phyloP scores from a whole-genome alignment of 2,797 vertebrate genomes.

The Cuculus canorus region DNA sequence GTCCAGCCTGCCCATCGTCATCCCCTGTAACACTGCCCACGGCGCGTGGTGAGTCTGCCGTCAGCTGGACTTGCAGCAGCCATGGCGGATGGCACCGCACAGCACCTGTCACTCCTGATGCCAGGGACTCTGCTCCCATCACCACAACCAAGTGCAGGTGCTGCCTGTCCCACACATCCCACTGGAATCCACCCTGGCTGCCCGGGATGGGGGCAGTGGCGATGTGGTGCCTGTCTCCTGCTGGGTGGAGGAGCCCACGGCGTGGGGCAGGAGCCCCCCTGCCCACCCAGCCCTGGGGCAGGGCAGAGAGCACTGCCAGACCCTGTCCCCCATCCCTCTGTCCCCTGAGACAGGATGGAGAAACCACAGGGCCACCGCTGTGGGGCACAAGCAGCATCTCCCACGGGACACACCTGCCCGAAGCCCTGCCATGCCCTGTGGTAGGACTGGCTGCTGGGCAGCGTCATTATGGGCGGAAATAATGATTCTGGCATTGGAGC shows the following conservation, averaged over 20 bases:
- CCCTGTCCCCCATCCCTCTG: not conserved
- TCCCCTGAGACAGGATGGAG: no score
- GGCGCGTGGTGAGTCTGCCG: fast-evolving
- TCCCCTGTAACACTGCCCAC: not conserved
- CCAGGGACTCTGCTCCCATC: not conserved
- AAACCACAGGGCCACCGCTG: no score
- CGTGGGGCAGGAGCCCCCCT: not conserved
- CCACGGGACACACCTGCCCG: no score
- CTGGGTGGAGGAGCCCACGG: not conserved
- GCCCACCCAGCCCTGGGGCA: no score
- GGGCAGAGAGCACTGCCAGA: no score
- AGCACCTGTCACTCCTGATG: fast-evolving
- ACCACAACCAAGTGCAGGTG: fast-evolving
- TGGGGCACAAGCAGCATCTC: no score
- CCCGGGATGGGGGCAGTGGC: no score
- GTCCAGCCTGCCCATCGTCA: fast-evolving
- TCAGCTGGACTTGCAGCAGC: no score
- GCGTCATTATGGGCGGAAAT: fast-evolving
- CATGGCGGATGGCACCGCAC: fast-evolving
- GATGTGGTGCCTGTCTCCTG: no score
- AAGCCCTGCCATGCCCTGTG: no score
- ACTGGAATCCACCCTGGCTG: not conserved
- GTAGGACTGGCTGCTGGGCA: not conserved
- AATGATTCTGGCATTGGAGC: fast-evolving
- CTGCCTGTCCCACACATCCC: not conserved